Percentiles rank a stretch among this genome's conserved stretches.
Conservation (phyloP, 2,113 vertebrate species). For the human region GRCh38 chr1:19854501-19855000, state of each 20-base stretch:
- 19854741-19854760: not conserved
- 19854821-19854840: not conserved
- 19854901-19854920: not conserved
- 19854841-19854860: not conserved
- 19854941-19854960: not conserved
- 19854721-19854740: not conserved
- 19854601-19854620: not conserved
- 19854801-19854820: no score
- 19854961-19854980: not conserved
- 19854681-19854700: not conserved
- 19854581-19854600: not conserved
- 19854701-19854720: not conserved
- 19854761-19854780: not conserved
- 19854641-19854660: not conserved
- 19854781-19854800: not conserved
- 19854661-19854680: not conserved
- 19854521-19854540: not conserved
- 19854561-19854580: not conserved
- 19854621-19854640: not conserved
- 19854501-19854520: not conserved
- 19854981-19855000: not conserved
- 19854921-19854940: not conserved
- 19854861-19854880: not conserved
- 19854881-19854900: not conserved
- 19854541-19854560: not conserved